Evolutionary conservation across 2,888 invertebrate species (phyloP).

Genomic region (Sceliomorpha sp.): DNA sequence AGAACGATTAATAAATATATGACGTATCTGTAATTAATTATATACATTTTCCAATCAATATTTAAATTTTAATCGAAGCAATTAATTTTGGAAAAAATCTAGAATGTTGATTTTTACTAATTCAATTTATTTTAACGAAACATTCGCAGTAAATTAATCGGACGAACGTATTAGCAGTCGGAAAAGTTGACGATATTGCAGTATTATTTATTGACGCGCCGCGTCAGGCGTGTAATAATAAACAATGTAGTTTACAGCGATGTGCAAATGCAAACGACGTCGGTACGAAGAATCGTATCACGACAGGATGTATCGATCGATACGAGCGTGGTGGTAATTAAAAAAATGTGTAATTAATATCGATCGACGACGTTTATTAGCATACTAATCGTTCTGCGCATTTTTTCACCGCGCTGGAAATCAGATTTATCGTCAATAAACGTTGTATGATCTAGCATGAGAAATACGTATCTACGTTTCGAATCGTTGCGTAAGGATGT

Average conservation of each 20-base stretch:
- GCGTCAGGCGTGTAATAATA: conserved; percentile 29
- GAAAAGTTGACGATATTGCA: conserved; percentile 29
- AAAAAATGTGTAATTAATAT: conserved; percentile 14
- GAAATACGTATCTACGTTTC: too few species aligned
- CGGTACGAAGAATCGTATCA: conserved; percentile 7
- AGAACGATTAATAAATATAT: too few species aligned
- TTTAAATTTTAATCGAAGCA: too few species aligned
- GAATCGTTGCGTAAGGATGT: too few species aligned
- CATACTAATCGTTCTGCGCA: conserved; percentile 5
- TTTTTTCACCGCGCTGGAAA: not conserved
- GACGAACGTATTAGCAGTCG: conserved; percentile 12
- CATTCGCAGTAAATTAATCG: conserved; percentile 27
- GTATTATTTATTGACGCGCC: conserved; percentile 33
- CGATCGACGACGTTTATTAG: not conserved
- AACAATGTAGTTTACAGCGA: conserved; percentile 24
- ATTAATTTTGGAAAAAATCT: too few species aligned
- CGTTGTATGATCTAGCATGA: too few species aligned
- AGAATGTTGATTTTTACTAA: too few species aligned
- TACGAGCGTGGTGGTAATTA: not conserved
- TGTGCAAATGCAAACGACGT: conserved; percentile 12
- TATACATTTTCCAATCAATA: too few species aligned
- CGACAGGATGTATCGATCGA: conserved; percentile 12
- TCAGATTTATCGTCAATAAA: too few species aligned
- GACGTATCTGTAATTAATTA: too few species aligned
- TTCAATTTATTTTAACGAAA: conserved; percentile 19